A percentile compares a stretch with the other conserved stretches of the same genome.
Evolutionary conservation across 2,888 invertebrate species (phyloP).

Genomic region (Carterocephalus palaemon): DNA sequence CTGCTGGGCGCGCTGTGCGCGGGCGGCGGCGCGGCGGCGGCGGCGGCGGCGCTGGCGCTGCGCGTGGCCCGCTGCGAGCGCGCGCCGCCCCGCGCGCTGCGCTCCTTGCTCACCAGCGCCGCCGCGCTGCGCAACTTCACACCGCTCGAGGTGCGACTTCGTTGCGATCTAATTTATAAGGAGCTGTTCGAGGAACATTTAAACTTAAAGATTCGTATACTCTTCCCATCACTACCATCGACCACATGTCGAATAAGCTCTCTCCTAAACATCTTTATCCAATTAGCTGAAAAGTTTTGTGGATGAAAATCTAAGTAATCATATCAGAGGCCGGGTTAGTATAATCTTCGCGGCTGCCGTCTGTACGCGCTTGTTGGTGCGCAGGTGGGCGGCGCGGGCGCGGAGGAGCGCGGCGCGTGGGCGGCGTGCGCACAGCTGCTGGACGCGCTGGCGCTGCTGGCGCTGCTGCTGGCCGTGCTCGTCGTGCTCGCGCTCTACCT

Average conservation of each 20-base stretch:
- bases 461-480: conserved; percentile 37
- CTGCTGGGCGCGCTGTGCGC: conserved; percentile 40
- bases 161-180: too few species aligned
- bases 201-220: too few species aligned
- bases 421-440: conserved; percentile 52
- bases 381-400: conserved; percentile 26
- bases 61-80: conserved; percentile 40
- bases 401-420: conserved; percentile 49
- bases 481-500: conserved; percentile 33
- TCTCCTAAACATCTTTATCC: too few species aligned
- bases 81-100: conserved; percentile 43
- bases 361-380: too few species aligned
- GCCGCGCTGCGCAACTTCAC: conserved; percentile 38
- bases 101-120: conserved; percentile 37
- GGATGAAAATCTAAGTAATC: too few species aligned
- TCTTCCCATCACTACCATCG: too few species aligned
- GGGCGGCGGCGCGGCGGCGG: conserved; percentile 41
- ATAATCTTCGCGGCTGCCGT: too few species aligned
- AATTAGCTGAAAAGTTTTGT: too few species aligned
- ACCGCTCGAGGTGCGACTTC: conserved; percentile 39
- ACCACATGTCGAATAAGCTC: too few species aligned
- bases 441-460: conserved; percentile 41
- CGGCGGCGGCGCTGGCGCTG: conserved; percentile 43
- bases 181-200: too few species aligned
- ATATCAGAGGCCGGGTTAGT: too few species aligned